These are phyloP conservation scores for Capreolus pygargus DNA, from an alignment of 2,113 vertebrate species.

Conservation along the genomic window DNA sequence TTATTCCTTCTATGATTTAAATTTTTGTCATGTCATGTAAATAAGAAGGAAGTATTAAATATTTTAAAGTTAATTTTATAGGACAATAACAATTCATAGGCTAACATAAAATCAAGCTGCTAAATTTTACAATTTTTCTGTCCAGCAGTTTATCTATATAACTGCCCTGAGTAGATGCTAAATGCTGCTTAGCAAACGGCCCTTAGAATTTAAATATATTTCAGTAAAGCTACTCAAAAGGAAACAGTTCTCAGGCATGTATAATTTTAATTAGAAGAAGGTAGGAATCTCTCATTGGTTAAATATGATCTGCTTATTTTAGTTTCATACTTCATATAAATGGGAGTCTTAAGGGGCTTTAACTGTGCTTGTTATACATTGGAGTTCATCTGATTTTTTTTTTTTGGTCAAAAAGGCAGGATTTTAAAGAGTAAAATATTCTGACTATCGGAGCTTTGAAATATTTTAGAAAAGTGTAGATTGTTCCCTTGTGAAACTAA, in stretches of 20 bases:
- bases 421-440: slow-evolving; percentile 72
- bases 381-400: slow-evolving; percentile 50
- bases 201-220: slow-evolving; percentile 82
- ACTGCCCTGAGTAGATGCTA: slow-evolving; percentile 89
- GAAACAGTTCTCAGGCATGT: slow-evolving; percentile 77
- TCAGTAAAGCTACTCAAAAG: slow-evolving; percentile 85
- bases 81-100: slow-evolving; percentile 82
- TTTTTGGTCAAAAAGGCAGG: slow-evolving; percentile 68
- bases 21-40: slow-evolving; percentile 74
- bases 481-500: slow-evolving; percentile 68
- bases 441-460: slow-evolving; percentile 49
- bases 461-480: slow-evolving; percentile 70
- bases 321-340: slow-evolving; percentile 70
- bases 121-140: slow-evolving; percentile 84
- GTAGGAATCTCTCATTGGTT: slow-evolving; percentile 59
- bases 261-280: slow-evolving; percentile 76
- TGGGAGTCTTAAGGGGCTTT: slow-evolving; percentile 68
- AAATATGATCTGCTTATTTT: slow-evolving; percentile 65
- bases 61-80: slow-evolving; percentile 79
- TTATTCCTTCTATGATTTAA: slow-evolving; percentile 53
- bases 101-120: slow-evolving; percentile 85
- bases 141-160: slow-evolving; percentile 87
- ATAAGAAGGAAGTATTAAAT: slow-evolving; percentile 83
- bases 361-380: slow-evolving; percentile 77
- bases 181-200: slow-evolving; percentile 82